Conservation (phyloP, 2,797 vertebrate species). For the Eutrigla gurnardus region DNA sequence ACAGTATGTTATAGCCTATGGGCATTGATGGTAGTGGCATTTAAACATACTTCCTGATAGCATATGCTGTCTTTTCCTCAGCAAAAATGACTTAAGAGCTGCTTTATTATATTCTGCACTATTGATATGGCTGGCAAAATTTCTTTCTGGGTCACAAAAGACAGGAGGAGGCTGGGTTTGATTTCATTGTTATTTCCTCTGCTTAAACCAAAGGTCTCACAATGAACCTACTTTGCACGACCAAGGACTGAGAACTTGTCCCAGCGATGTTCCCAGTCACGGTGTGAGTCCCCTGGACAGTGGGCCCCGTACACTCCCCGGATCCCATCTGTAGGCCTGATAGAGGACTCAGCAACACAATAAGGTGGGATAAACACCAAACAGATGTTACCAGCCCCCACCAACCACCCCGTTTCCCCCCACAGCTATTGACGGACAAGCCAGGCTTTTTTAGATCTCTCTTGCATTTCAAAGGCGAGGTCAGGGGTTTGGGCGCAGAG, state of each 20-base stretch:
- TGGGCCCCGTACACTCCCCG: conserved; percentile 53
- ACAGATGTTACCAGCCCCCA: conserved; percentile 78
- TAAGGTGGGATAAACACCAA: conserved; percentile 75
- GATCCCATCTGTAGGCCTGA: conserved; percentile 67
- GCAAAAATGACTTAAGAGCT: conserved; percentile 1
- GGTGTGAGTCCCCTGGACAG: conserved; percentile 60
- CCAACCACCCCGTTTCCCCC: conserved; percentile 42
- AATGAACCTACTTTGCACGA: conserved; percentile 14
- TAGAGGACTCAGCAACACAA: conserved; percentile 68
- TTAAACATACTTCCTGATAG: conserved; percentile 30
- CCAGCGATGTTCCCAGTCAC: conserved; percentile 61
- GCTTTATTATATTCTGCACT: conserved; percentile 1
- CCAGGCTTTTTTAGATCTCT: conserved; percentile 65
- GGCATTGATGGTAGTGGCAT: conserved; percentile 11
- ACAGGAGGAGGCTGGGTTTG: conserved; percentile 43
- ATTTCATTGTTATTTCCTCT: conserved; percentile 58
- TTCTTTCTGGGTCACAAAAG: conserved; percentile 28
- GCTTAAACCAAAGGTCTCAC: conserved; percentile 36
- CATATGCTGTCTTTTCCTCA: conserved; percentile 40
- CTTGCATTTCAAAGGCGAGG: conserved; percentile 76
- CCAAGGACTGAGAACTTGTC: conserved; percentile 62
- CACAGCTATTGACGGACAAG: conserved; percentile 68
- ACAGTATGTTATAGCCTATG: not conserved
- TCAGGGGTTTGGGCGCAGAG: conserved; percentile 63
- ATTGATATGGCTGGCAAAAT: not conserved